Evolutionary conservation across 2,888 invertebrate species (phyloP), one percentile per base, ranked within the genome.

Genomic region (Marronus borbonicus): DNA sequence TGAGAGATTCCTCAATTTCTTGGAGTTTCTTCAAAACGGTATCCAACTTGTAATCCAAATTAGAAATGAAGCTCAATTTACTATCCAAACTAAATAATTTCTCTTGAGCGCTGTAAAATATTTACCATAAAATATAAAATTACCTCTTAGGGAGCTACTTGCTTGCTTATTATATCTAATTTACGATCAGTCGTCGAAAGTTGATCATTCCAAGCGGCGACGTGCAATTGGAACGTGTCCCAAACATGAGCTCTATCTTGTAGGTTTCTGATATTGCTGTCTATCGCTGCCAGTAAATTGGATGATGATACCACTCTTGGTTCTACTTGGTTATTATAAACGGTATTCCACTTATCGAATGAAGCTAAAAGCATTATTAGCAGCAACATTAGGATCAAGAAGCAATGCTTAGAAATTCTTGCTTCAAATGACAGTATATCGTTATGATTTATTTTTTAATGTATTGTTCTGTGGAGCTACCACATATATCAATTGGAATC

Each of bases 141-240:
- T 44, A n/a, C 12, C 14, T 36, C 12, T 3, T 39, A 70, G 12
- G 55, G 31, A 2, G 28, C n/a, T 60, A 50, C 82, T 78, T 83
- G 88, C 88, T 89, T 89, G 84, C 88, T 89, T 14, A 91, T 87
- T 49, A 90, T 86, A 78, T 89, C 89, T 28, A 91, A 85, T 85
- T 91, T 91, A 80, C 89, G 88, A 83, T 90, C 90, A 10, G 90
- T 83, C 1, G 89, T 86, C 79, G 89, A 89, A 78, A 91, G 88
- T 81, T 90, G 90, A 55, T 90, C 90, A 79, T 90, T 90, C 91
- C 91, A 91, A 0, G 90, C 89, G 17, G 89, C 87, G 58, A 90
- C 89, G 81, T 90, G 90, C 80, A 90, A 88, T 80, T 90, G 90
- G 82, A 90, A 90, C 39, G 90, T 90, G 75, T 90, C 89, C 91